These are phyloP conservation scores for Drosophila flavopinicola DNA, from an alignment of 2,888 invertebrate species.

Conservation along the genomic window DNA sequence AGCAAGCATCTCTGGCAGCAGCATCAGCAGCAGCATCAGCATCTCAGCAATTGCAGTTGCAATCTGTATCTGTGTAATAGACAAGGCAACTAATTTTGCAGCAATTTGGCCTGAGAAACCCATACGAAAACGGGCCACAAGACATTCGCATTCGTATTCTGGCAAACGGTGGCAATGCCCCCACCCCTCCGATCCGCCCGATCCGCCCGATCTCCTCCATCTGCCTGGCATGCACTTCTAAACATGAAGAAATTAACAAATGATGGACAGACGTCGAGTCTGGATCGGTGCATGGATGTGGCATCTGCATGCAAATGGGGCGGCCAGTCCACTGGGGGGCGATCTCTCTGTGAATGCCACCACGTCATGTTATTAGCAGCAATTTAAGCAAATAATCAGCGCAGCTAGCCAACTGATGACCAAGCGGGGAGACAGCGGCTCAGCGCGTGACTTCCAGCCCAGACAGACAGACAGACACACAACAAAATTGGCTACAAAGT, in stretches of 20 bases:
- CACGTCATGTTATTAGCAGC: conserved; percentile 84
- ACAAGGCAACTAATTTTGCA: conserved; percentile 74
- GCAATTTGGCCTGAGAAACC: conserved; percentile 76
- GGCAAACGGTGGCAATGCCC: conserved; percentile 70
- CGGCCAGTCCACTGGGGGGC: conserved; percentile 62
- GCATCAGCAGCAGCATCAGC: conserved; percentile 18
- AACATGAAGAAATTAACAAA: conserved; percentile 80
- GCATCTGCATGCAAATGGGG: conserved; percentile 65
- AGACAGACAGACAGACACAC: conserved; percentile 40
- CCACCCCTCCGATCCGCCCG: neutral
- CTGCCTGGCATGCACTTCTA: conserved; percentile 12
- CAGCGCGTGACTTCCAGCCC: conserved; percentile 70
- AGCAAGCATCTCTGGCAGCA: conserved; percentile 56
- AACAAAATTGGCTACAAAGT: conserved; percentile 51
- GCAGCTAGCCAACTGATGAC: conserved; percentile 57
- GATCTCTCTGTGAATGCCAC: conserved; percentile 70
- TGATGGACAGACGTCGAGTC: conserved; percentile 79
- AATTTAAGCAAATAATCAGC: conserved; percentile 84
- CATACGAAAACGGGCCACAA: conserved; percentile 43
- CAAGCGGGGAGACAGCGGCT: conserved; percentile 30
- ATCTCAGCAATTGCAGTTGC: conserved; percentile 61
- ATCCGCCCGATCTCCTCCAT: neutral
- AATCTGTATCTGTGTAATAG: conserved; percentile 75
- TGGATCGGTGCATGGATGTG: conserved; percentile 17
- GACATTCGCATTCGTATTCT: conserved; percentile 16